A percentile compares a stretch with the other conserved stretches of the same genome.
These are phyloP conservation scores for Allygus modestus DNA, from an alignment of 2,888 invertebrate species.

Conservation along the genomic window DNA sequence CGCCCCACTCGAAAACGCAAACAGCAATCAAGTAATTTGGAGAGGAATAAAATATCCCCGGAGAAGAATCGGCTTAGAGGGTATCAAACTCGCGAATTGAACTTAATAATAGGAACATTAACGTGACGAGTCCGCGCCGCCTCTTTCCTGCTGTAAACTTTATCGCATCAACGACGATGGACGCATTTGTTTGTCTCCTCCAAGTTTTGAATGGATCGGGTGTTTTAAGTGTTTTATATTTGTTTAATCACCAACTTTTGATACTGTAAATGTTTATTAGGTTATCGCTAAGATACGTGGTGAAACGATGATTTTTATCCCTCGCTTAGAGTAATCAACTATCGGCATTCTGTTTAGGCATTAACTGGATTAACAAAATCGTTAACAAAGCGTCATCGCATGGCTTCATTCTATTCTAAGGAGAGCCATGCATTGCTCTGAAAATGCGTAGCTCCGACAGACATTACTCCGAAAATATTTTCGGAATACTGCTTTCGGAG, in stretches of 20 bases:
- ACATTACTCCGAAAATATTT: too few relatives aligned
- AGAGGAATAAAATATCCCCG: slow-evolving; percentile 38
- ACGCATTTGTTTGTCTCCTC: slow-evolving; percentile 12
- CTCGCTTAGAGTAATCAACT: too few relatives aligned
- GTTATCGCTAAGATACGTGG: background rate
- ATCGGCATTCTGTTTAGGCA: too few relatives aligned
- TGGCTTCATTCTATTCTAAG: too few relatives aligned
- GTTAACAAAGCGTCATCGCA: too few relatives aligned
- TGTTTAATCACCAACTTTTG: background rate
- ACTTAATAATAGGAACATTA: slow-evolving; percentile 39
- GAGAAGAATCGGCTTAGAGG: slow-evolving; percentile 28
- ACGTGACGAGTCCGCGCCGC: background rate
- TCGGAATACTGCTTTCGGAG: too few relatives aligned
- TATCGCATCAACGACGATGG: background rate
- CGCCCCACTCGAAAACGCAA: slow-evolving; percentile 16
- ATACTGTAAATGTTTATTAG: background rate
- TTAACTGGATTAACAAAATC: too few relatives aligned
- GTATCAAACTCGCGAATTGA: background rate
- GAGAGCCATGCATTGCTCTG: too few relatives aligned
- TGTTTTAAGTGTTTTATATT: background rate
- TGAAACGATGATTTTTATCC: too few relatives aligned
- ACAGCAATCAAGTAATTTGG: slow-evolving; percentile 38
- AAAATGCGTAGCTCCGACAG: too few relatives aligned
- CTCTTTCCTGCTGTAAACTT: background rate
- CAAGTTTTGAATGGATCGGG: background rate